Conservation (phyloP, 2,113 vertebrate genomes). For the Cyprinodon brontotheroides region DNA sequence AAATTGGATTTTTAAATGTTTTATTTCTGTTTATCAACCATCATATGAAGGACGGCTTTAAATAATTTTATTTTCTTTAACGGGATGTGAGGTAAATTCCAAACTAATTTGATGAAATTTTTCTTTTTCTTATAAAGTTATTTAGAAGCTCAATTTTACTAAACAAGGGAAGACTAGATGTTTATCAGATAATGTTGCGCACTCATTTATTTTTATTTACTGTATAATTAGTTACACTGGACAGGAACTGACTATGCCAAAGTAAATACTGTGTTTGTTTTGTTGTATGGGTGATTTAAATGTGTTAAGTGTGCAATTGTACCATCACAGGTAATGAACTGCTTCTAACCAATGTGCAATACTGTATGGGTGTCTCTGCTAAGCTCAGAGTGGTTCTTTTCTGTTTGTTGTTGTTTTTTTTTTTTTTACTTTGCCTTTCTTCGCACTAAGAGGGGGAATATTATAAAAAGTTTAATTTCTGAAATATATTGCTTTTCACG, state of each 20-base stretch:
- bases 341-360: slow-evolving; percentile 79
- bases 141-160: slow-evolving; percentile 42
- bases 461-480: slow-evolving; percentile 24
- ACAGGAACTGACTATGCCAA: slow-evolving; percentile 71
- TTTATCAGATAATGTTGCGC: background rate
- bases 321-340: slow-evolving; percentile 58
- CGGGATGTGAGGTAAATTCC: slow-evolving; percentile 13
- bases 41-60: slow-evolving; percentile 37
- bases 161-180: slow-evolving; percentile 17
- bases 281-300: slow-evolving; percentile 43
- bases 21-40: slow-evolving; percentile 11
- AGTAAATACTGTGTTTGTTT: slow-evolving; percentile 60
- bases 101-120: slow-evolving; percentile 15
- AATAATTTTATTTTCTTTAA: slow-evolving; percentile 6
- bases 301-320: slow-evolving; percentile 36
- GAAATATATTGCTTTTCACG: background rate
- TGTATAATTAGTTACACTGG: slow-evolving; percentile 78
- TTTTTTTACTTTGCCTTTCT: slow-evolving; percentile 54
- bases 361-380: slow-evolving; percentile 49
- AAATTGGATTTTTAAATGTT: slow-evolving; percentile 22
- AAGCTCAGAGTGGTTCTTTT: slow-evolving; percentile 43
- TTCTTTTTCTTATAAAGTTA: slow-evolving; percentile 39
- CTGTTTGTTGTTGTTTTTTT: slow-evolving; percentile 4
- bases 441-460: slow-evolving; percentile 59
- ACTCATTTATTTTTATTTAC: slow-evolving; percentile 54